Conservation (phyloP, 1,140 invertebrate species). For the Drosophila sucinea region DNA sequence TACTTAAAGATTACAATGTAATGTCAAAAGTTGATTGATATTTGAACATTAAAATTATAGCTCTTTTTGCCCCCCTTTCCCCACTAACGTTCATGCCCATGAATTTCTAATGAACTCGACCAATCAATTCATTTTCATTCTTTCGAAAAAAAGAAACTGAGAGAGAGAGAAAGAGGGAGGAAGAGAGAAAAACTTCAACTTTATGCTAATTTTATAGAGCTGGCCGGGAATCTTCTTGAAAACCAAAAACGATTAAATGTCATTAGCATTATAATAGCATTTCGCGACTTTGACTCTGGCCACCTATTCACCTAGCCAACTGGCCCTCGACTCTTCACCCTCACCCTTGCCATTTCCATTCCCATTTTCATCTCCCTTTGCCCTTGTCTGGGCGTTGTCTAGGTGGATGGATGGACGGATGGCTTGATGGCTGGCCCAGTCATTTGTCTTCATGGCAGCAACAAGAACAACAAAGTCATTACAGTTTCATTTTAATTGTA, state of each 20-base stretch:
- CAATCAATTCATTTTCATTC: constrained; percentile 13
- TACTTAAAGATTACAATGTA: neutral
- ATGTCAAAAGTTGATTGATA: constrained; percentile 4
- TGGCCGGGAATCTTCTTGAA: constrained; percentile 17
- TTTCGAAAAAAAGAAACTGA: neutral
- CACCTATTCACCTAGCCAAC: constrained; percentile 12
- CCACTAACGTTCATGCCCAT: neutral
- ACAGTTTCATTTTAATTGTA: constrained; percentile 62
- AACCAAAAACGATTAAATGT: constrained; percentile 60
- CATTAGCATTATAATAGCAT: constrained; percentile 66
- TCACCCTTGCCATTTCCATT: no score
- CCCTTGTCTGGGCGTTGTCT: neutral
- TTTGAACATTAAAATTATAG: neutral
- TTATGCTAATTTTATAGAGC: constrained; percentile 56
- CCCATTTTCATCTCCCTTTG: neutral
- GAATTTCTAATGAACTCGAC: constrained; percentile 2
- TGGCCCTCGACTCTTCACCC: neutral
- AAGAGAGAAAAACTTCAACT: constrained; percentile 32
- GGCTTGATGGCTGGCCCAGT: constrained; percentile 8
- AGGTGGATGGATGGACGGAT: constrained; percentile 3
- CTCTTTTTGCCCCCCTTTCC: neutral
- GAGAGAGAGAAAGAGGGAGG: neutral
- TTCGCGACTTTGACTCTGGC: constrained; percentile 44
- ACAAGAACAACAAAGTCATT: constrained; percentile 44
- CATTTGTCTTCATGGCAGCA: constrained; percentile 49